Base-by-base conservation (phyloP, 2,888 invertebrate species). In the Polydrusus pterygomalis region DNA sequence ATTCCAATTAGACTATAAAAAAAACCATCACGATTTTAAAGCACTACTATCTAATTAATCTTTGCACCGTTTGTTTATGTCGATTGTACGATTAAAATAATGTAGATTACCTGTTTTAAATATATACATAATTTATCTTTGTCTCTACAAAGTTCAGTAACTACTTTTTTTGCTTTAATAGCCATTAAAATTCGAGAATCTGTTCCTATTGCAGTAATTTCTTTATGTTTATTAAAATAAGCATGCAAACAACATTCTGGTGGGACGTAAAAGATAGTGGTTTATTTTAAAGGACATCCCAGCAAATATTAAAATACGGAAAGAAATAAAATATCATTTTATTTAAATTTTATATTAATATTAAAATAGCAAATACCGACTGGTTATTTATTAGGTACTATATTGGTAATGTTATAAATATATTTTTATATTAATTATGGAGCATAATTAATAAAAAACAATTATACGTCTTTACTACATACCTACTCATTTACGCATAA, bases 161-260 rank as follows among this genome's bases (percentile, higher is more conserved):
- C 2, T 40, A 11, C 11, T 11, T 43, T 43, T 43, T 43, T 6
- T 13, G 10, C 6, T 1, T 43, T n/a, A 43, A 6, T n/a, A n/a
- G 13, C 43, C 1, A 43, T 43, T 43, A 43, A n/a, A n/a, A 43
- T 43, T 43, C 43, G 8, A 34, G 8, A 56, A n/a, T n/a, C 13
- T 43, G 30, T 56, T 56, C 56, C 56, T 56, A 7, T 0, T 56
- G 56, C 34, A 7, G 30, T 15, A 56, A 34, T 56, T 56, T 56
- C 56, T 34, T 56, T 30, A 56, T 56, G 20, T 34, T 56, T 56
- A 56, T 56, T 56, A 30, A 30, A 54, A 54, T 54, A 1, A 49
- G 9, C 49, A 2, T 17, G n/a, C n/a, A n/a, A n/a, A n/a, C 49
- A 9, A 2, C 10, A 51, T 20, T 51, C n/a, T 17, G 3, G 9